These are phyloP conservation scores for Diplolepis rosae DNA, from an alignment of 2,888 invertebrate species.

Conservation along the genomic window DNA sequence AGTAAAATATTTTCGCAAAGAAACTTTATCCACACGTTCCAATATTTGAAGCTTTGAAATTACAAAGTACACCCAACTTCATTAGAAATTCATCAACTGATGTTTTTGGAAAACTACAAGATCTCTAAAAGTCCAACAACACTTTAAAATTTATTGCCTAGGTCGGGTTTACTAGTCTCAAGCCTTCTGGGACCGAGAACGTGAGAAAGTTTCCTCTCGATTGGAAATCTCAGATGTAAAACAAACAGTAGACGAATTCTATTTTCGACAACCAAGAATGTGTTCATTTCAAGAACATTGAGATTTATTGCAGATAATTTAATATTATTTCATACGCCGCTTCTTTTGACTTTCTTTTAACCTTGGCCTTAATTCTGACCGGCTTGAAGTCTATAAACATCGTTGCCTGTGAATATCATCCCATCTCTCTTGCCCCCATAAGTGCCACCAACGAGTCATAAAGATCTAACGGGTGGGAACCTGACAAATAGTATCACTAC, in stretches of 20 bases:
- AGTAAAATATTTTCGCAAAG: constrained; percentile 4
- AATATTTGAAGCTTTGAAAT: background rate
- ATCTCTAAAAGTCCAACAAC: background rate
- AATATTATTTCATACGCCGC: background rate
- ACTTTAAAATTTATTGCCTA: constrained; percentile 4
- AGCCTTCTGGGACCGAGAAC: background rate
- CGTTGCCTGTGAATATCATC: background rate
- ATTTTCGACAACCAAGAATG: no score
- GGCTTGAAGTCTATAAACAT: background rate
- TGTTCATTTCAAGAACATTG: background rate
- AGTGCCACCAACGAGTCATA: background rate
- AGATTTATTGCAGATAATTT: background rate
- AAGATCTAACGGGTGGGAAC: background rate
- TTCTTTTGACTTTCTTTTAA: no score
- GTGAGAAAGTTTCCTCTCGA: background rate
- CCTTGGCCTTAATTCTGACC: no score
- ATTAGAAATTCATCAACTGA: background rate
- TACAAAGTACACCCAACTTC: background rate
- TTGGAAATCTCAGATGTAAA: background rate
- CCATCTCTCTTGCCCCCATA: background rate
- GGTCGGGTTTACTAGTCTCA: background rate
- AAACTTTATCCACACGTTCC: background rate
- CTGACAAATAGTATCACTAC: background rate
- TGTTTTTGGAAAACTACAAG: background rate
- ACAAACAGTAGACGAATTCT: background rate